Evolutionary conservation across 1,140 invertebrate genomes (phyloP), one percentile per base, ranked within the genome.

Genomic region (Carcinoscorpius rotundicauda): DNA sequence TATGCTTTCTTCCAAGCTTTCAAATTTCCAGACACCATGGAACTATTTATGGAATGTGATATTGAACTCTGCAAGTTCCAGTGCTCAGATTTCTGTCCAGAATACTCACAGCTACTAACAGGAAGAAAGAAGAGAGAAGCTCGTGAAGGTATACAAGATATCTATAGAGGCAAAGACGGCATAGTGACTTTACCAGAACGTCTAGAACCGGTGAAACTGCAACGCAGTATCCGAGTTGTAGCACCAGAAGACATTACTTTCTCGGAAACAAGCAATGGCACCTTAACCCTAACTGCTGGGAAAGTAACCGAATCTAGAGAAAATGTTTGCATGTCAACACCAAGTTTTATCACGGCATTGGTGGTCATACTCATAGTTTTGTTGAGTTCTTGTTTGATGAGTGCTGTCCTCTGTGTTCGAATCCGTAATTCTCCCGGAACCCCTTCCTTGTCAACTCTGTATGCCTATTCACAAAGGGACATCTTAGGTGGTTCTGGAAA

Each of bases 21-120:
- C 75, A 91, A 91, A 77, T 92, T 92, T 76, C 89, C 89, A 0
- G 89, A 92, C 72, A 83, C 88, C 49, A 90, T 89, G 85, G 88
- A 92, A 71, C 77, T 92, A 10, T 85, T 85, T 66, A 83, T 92
- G 58, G 87, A 91, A 73, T 92, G 89, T 71, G 88, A 89, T 66
- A 84, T 91, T 0, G 87, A 91, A 71, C 76, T 92, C 0, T 91
- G 88, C 71, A 91, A 91, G 77, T 85, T 83, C 10, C 83, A 87
- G 67, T 91, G 88, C 70, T 82, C 85, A 0, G 82, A 86, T 53
- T 56, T 53, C 50, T 69, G 61, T 59, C 52, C 63, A n/a, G 59
- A 62, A 48, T 64, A 29, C 29, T 57, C 58, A 51, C 61, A 11
- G 48, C 48, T 5, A 8, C 49, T 9, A 6, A 60, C 63, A 51